Conservation (phyloP, 1,140 invertebrate species). For the Gonatopus flavifemur region DNA sequence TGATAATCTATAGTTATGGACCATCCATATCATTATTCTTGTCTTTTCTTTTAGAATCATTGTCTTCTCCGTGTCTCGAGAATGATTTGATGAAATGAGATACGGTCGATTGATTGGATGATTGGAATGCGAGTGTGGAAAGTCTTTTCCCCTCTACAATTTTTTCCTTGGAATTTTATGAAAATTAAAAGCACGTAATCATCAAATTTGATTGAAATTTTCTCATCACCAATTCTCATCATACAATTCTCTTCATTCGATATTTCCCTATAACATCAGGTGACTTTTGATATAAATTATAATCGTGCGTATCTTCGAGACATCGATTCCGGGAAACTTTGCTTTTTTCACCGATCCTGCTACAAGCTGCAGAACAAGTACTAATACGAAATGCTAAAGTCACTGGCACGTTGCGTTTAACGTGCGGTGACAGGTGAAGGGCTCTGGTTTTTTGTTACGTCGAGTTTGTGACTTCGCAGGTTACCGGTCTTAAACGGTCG, state of each 20-base stretch:
- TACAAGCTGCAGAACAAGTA: constrained; percentile 21
- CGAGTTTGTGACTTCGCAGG: constrained; percentile 16
- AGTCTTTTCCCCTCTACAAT: no score
- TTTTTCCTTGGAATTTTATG: no score
- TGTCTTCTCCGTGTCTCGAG: no score
- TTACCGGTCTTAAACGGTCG: constrained; percentile 15
- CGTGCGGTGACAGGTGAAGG: constrained; percentile 21
- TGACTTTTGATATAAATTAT: not conserved
- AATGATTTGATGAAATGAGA: no score
- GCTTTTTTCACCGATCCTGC: constrained; percentile 15
- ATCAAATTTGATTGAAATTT: no score
- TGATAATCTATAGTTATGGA: no score
- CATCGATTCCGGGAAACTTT: constrained; percentile 3
- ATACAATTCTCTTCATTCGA: no score
- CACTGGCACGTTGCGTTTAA: constrained; percentile 12
- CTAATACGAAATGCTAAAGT: constrained; percentile 16
- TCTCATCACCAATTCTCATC: no score
- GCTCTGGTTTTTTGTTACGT: constrained; percentile 10
- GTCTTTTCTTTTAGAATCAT: no score
- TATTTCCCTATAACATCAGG: no score
- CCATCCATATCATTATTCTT: no score
- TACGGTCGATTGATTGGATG: not conserved
- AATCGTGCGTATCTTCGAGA: constrained; percentile 6
- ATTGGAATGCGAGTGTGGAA: not conserved
- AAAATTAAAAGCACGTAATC: no score